These are phyloP conservation scores for Polydrusus tereticollis DNA, from an alignment of 2,888 invertebrate genomes.

Conservation along the genomic window DNA sequence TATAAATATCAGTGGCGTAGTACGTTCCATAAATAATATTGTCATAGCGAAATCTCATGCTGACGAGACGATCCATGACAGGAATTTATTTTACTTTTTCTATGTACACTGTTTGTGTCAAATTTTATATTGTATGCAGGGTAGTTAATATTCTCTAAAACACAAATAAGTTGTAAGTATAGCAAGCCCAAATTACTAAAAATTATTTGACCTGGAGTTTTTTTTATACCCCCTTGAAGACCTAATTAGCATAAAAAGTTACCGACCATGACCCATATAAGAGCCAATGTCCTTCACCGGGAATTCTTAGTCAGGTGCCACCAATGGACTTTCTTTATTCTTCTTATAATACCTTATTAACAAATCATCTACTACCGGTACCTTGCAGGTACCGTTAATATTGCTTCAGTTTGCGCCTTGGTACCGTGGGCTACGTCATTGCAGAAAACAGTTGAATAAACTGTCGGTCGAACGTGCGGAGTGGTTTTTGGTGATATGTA, in stretches of 20 bases:
- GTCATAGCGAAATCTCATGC: no score
- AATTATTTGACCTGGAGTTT: no score
- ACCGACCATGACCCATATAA: constrained; percentile 29
- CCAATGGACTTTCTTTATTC: constrained; percentile 26
- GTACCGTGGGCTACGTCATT: constrained; percentile 26
- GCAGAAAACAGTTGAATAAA: constrained; percentile 25
- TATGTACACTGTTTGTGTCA: no score
- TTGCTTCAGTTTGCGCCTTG: constrained; percentile 36
- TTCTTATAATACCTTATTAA: constrained; percentile 34
- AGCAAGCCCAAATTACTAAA: no score
- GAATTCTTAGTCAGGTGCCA: constrained; percentile 34
- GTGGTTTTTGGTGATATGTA: constrained; percentile 18
- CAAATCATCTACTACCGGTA: constrained; percentile 41
- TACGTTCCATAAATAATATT: no score
- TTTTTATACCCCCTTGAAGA: no score
- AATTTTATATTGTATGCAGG: no score
- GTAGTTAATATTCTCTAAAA: no score
- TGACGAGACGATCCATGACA: no score
- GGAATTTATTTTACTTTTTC: no score
- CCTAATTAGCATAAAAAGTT: neutral
- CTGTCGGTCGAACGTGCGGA: constrained; percentile 14
- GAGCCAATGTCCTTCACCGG: constrained; percentile 35
- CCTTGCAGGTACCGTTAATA: constrained; percentile 41
- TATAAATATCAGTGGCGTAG: no score
- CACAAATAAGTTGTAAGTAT: no score